Percentiles rank a stretch among this genome's conserved stretches.
These are phyloP conservation scores for Indri indri DNA, from an alignment of 2,113 vertebrate species.

Conservation along the genomic window DNA sequence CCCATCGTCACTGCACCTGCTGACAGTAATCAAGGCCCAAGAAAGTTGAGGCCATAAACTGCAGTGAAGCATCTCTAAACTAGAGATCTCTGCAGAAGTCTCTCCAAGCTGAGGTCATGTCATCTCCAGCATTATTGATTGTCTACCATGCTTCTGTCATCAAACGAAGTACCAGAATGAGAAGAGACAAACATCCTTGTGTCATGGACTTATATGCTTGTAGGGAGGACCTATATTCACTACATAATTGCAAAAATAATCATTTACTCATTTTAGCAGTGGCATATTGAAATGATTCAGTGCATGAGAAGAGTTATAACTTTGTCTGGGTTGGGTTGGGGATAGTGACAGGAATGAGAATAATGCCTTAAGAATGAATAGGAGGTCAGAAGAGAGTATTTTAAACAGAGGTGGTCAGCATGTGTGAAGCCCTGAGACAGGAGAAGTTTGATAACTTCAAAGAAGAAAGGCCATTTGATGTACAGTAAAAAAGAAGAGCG, in stretches of 20 bases:
- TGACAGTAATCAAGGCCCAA: too few species aligned
- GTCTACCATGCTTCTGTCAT: not conserved
- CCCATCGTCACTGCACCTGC: rapidly evolving
- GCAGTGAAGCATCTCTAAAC: not conserved
- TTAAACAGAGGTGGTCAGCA: not conserved
- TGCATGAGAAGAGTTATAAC: not conserved
- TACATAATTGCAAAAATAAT: not conserved
- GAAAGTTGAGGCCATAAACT: not conserved
- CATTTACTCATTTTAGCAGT: not conserved
- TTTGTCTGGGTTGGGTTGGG: not conserved
- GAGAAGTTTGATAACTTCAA: not conserved
- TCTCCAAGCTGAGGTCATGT: not conserved
- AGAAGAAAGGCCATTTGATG: not conserved
- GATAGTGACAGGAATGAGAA: not conserved
- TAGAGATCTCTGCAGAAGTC: not conserved
- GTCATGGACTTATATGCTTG: not conserved
- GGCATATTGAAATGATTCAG: not conserved
- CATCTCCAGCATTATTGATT: rapidly evolving
- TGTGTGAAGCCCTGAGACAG: not conserved
- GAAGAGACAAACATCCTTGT: not conserved
- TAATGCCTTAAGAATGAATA: not conserved
- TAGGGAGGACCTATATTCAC: not conserved
- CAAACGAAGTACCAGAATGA: not conserved
- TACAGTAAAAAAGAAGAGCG: not conserved
- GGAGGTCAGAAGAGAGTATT: not conserved